Evolutionary conservation across 2,113 vertebrate species (phyloP).

Genomic region (Shinisaurus crocodilurus): DNA sequence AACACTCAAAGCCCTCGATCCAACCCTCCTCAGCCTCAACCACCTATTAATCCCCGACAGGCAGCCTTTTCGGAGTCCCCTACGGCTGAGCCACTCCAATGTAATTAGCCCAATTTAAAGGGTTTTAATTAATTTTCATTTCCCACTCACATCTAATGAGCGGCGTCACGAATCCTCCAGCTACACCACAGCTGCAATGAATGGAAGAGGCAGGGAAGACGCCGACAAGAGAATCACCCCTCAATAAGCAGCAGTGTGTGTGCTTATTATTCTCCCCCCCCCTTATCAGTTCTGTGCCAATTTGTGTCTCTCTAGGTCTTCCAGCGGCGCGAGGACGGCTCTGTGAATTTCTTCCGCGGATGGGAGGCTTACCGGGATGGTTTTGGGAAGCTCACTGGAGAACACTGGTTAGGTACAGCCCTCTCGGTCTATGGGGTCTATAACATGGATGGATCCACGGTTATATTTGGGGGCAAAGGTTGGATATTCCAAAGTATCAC

Average conservation of each 20-base stretch:
- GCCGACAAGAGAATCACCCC: background rate
- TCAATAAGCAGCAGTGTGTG: background rate
- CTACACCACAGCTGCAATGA: accelerated
- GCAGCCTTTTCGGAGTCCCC: background rate
- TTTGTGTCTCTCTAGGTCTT: conserved; percentile 82
- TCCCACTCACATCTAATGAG: accelerated
- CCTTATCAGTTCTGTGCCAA: accelerated
- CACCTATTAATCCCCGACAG: background rate
- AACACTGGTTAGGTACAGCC: conserved; percentile 96
- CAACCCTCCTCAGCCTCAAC: background rate
- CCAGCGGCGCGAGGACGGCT: conserved; percentile 92
- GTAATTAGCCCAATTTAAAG: background rate
- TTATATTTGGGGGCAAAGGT: background rate
- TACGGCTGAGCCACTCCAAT: accelerated
- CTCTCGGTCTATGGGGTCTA: accelerated
- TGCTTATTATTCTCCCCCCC: too few relatives aligned
- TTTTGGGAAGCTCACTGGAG: conserved; percentile 94
- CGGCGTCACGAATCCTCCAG: accelerated
- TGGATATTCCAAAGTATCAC: background rate
- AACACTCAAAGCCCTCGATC: too few relatives aligned
- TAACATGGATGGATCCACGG: accelerated
- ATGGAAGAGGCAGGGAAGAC: background rate
- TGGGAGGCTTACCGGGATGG: conserved; percentile 95
- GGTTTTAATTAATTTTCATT: conserved; percentile 8
- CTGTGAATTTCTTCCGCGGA: conserved; percentile 93